These are phyloP conservation scores for Cyphomyrus discorhynchus DNA, from an alignment of 2,113 vertebrate genomes.

Conservation along the genomic window DNA sequence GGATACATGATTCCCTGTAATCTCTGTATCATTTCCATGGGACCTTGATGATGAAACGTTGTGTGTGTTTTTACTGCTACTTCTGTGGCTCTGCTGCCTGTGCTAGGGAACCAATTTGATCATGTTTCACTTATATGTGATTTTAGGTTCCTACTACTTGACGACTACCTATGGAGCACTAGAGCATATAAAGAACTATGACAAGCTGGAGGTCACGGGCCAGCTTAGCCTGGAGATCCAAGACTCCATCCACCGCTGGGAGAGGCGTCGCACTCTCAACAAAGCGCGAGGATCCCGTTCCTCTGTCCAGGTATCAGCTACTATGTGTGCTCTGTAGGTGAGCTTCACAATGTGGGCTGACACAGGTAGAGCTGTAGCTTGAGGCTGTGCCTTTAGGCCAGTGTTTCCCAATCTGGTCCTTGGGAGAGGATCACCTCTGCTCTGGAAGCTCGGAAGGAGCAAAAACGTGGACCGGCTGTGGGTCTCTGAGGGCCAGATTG, in stretches of 20 bases:
- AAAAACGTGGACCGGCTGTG: not conserved
- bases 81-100: not conserved
- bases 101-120: not conserved
- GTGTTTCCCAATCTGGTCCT: not conserved
- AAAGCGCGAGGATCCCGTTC: slow-evolving; percentile 71
- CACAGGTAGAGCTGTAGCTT: not conserved
- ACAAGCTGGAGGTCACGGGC: slow-evolving; percentile 79
- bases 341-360: not conserved
- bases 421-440: too few relatives aligned
- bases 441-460: too few relatives aligned
- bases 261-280: slow-evolving; percentile 85
- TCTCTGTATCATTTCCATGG: not conserved
- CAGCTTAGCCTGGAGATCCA: slow-evolving; percentile 90
- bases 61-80: not conserved
- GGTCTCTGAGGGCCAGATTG: not conserved
- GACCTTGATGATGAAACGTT: not conserved
- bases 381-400: not conserved
- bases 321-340: not conserved
- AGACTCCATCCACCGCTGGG: slow-evolving; percentile 96
- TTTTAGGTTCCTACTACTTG: slow-evolving; percentile 87
- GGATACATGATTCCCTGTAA: not conserved
- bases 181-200: slow-evolving; percentile 89
- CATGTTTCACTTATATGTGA: not conserved
- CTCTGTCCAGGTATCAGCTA: slow-evolving; percentile 69
- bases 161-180: slow-evolving; percentile 91